A percentile compares a stretch with the other conserved stretches of the same genome.
Conservation (phyloP, 2,113 vertebrate species). For the Archilochus colubris region DNA sequence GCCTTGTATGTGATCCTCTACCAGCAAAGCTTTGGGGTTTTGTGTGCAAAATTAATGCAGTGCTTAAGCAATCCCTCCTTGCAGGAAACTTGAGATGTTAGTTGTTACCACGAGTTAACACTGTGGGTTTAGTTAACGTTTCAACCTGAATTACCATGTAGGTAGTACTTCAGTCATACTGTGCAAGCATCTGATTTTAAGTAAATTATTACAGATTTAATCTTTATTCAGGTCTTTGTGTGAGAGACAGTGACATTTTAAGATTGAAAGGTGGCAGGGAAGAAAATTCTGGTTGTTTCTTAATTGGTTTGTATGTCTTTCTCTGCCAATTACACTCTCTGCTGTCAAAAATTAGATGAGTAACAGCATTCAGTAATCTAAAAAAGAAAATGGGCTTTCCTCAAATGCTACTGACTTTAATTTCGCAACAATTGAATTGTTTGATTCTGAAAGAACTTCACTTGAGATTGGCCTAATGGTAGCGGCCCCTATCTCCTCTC, state of each 20-base stretch:
- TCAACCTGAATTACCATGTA: not conserved
- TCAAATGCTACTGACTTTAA: slow-evolving; percentile 41
- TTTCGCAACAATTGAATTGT: slow-evolving; percentile 19
- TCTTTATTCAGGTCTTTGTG: slow-evolving; percentile 6
- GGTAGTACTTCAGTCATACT: not conserved
- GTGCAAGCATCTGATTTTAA: not conserved
- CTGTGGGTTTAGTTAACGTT: not conserved
- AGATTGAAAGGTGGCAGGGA: slow-evolving; percentile 24
- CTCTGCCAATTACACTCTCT: slow-evolving; percentile 6
- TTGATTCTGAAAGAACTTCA: slow-evolving; percentile 9
- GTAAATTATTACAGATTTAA: slow-evolving; percentile 17
- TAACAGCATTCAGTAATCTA: slow-evolving; percentile 1
- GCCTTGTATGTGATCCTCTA: not conserved
- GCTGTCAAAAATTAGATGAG: slow-evolving; percentile 29
- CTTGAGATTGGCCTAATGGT: not conserved
- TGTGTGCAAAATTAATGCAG: slow-evolving; percentile 12
- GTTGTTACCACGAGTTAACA: not conserved
- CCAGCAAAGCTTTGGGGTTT: not conserved
- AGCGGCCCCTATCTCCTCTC: not conserved
- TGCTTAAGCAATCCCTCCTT: not conserved
- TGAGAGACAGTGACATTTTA: not conserved
- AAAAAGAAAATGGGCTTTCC: not conserved
- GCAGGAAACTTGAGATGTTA: not conserved
- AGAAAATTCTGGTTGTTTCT: slow-evolving; percentile 9
- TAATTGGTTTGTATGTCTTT: not conserved